Evolutionary conservation across 2,797 vertebrate species (phyloP), one percentile per base, ranked within the genome.

Genomic region (Coranthus polyacanthus): DNA sequence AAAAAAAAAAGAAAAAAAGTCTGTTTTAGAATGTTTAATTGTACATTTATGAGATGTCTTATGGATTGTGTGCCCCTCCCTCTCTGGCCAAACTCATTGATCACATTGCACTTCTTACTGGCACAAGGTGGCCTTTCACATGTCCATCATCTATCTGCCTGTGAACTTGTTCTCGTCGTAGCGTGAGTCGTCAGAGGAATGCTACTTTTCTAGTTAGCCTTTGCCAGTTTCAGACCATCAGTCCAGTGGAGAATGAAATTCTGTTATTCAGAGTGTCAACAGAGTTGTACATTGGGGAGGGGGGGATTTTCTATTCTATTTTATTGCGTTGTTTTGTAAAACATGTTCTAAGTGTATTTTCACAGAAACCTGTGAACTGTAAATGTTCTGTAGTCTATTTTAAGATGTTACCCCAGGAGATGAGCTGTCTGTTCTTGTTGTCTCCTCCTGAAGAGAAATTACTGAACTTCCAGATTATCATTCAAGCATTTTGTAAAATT

Each of bases 351-450:
- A 83, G 72, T 90, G 76, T 81, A 82, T 84, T 83, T 86, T 84
- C 79, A 84, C 71, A 80, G 60, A 62, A 26, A 36, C 38, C 59
- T 77, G 68, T 90, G 74, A 69, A 79, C 55, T 87, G 82, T 82
- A 82, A 80, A 78, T 83, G 86, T 84, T 70, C 83, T 83, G 79
- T 89, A 82, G 82, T 83, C 79, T 88, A 85, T 86, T 89, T 89
- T 80, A 79, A 72, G 61, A 83, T 79, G 61, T 74, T 66, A 50
- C 58, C 41, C 6, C 45, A 45, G 79, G 72, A 74, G 63, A 62
- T 17, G 52, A 63, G 47, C 42, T n/a, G 62, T 72, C 41, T 5
- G 26, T 72, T 65, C 22, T 60, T 17, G 49, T 70, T 45, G 29
- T 68, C 57, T 55, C 53, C 39, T 52, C 21, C 51, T 79, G 32